Evolutionary conservation across 2,113 vertebrate genomes (phyloP).

Genomic region (Ophiodon elongatus): DNA sequence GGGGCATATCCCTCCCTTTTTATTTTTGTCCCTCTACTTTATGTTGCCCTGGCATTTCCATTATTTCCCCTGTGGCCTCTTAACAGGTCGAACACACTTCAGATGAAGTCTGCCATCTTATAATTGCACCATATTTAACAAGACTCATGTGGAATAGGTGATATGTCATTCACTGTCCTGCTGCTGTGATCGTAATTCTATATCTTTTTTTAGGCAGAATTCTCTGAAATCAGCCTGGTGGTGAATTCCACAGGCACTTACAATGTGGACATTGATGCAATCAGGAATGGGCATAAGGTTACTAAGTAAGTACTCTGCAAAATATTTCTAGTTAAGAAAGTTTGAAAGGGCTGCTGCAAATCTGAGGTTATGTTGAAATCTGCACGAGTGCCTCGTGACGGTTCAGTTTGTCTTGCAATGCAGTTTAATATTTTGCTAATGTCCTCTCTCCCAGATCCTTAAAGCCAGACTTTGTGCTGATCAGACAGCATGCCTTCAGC

Average conservation of each 20-base stretch:
- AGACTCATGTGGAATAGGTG: not conserved
- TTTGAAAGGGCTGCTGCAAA: not conserved
- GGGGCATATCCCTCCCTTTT: constrained; percentile 22
- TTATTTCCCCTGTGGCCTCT: constrained; percentile 28
- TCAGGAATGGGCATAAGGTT: constrained; percentile 90
- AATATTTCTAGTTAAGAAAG: not conserved
- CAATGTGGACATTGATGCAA: constrained; percentile 89
- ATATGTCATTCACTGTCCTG: not conserved
- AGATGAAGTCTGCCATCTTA: constrained; percentile 3
- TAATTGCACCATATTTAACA: not conserved
- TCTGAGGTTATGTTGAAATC: not conserved
- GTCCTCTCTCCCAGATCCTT: constrained; percentile 83
- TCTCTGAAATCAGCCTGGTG: constrained; percentile 91
- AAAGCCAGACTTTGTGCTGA: constrained; percentile 92
- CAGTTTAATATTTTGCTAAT: constrained; percentile 50
- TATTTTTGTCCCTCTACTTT: constrained; percentile 34
- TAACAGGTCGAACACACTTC: constrained; percentile 14
- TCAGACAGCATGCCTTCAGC: constrained; percentile 92
- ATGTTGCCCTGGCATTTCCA: constrained; percentile 12
- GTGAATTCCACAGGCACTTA: constrained; percentile 89
- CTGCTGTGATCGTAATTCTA: not conserved
- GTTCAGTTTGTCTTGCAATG: not conserved
- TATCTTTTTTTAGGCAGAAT: constrained; percentile 85
- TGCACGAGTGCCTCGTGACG: not conserved
- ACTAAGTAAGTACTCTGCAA: constrained; percentile 83